These are phyloP conservation scores for Drosophila bipectinata DNA, from an alignment of 1,140 invertebrate genomes.

Conservation along the genomic window DNA sequence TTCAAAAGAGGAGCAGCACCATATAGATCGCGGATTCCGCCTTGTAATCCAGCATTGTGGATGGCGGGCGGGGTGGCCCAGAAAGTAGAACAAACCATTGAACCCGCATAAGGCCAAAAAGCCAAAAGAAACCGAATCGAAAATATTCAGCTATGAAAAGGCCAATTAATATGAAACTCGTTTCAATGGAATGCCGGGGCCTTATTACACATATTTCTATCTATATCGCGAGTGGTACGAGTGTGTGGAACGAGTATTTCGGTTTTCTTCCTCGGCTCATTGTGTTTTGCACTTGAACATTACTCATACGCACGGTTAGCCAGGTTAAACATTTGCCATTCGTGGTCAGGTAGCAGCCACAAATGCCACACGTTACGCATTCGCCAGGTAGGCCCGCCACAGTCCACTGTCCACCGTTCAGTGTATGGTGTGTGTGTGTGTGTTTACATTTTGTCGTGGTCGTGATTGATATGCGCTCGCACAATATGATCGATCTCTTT, in stretches of 20 bases:
- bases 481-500: constrained; percentile 80
- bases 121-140: constrained; percentile 56
- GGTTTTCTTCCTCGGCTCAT: constrained; percentile 39
- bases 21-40: constrained; percentile 30
- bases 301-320: constrained; percentile 74
- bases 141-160: constrained; percentile 76
- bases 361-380: constrained; percentile 79
- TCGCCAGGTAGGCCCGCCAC: constrained; percentile 51
- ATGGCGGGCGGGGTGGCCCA: constrained; percentile 38
- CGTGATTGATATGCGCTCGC: constrained; percentile 80
- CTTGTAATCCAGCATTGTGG: constrained; percentile 29
- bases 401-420: neutral
- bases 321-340: constrained; percentile 61
- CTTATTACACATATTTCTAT: constrained; percentile 68
- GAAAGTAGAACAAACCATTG: constrained; percentile 61
- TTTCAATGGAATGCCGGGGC: constrained; percentile 73
- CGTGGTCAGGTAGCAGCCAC: constrained; percentile 63
- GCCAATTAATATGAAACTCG: constrained; percentile 82
- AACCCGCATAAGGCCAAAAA: constrained; percentile 56
- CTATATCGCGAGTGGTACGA: neutral
- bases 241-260: constrained; percentile 10
- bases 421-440: constrained; percentile 14
- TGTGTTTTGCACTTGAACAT: constrained; percentile 58
- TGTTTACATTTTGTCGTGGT: constrained; percentile 72
- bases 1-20: constrained; percentile 57